Percentiles rank a stretch among this genome's conserved stretches.
Conservation (phyloP, 2,888 invertebrate species). For the Ctenicera cuprea region DNA sequence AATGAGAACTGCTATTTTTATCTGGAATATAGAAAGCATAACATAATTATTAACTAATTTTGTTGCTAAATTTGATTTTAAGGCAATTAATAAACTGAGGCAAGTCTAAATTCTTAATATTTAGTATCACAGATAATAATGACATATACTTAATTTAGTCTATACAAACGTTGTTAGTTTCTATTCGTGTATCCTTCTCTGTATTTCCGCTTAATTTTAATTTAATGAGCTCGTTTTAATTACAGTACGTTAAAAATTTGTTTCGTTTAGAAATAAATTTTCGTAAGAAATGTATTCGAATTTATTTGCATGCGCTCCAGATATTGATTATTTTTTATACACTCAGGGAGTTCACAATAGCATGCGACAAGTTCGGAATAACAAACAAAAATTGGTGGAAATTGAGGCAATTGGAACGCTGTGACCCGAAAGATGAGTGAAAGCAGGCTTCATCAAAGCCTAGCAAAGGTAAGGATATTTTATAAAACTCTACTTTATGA, state of each 20-base stretch:
- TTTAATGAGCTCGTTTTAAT: neutral
- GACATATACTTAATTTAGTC: too few species aligned
- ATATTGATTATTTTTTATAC: constrained; percentile 8
- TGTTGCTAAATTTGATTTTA: too few species aligned
- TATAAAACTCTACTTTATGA: neutral
- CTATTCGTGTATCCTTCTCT: neutral
- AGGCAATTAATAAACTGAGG: too few species aligned
- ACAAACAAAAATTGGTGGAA: constrained; percentile 20
- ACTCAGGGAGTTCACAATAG: neutral
- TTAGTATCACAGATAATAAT: too few species aligned
- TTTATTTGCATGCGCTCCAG: neutral
- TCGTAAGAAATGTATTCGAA: neutral
- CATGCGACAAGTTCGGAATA: constrained; percentile 9
- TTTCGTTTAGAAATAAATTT: neutral
- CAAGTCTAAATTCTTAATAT: too few species aligned
- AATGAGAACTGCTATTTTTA: too few species aligned
- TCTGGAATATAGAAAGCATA: too few species aligned
- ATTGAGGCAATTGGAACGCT: constrained; percentile 19
- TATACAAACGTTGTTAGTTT: too few species aligned
- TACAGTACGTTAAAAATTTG: neutral
- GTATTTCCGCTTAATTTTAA: neutral
- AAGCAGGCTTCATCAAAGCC: neutral
- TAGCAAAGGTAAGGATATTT: neutral
- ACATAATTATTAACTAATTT: too few species aligned
- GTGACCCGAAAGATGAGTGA: constrained; percentile 18